Conservation (phyloP, 2,113 vertebrate genomes). For the Brachyhypopomus occidentalis region DNA sequence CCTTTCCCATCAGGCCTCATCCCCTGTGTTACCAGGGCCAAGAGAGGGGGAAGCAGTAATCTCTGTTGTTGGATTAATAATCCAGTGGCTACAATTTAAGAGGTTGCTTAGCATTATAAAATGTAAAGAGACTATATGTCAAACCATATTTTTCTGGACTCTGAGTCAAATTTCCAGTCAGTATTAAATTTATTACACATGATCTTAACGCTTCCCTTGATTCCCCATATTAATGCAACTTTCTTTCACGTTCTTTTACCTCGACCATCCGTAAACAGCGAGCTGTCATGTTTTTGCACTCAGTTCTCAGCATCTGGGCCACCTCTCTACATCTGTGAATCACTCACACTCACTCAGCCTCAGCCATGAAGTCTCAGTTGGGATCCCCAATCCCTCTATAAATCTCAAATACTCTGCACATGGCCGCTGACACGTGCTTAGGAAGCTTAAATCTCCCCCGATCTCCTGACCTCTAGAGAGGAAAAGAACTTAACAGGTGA, state of each 20-base stretch:
- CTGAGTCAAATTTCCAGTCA: not conserved
- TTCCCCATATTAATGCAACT: no score
- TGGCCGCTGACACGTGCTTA: not conserved
- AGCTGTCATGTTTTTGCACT: no score
- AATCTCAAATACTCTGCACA: not conserved
- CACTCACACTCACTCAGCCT: not conserved
- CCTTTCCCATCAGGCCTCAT: slow-evolving; percentile 11
- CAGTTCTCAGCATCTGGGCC: not conserved
- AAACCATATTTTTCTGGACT: not conserved
- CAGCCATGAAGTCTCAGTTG: not conserved
- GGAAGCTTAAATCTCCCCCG: not conserved
- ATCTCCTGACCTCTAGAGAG: slow-evolving; percentile 3
- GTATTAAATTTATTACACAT: not conserved
- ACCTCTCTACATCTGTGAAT: slow-evolving; percentile 16
- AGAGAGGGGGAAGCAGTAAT: not conserved
- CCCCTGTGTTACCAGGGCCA: not conserved
- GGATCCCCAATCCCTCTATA: slow-evolving; percentile 4
- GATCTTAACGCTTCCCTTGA: no score
- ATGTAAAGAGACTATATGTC: not conserved
- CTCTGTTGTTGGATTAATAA: no score
- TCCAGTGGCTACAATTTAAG: not conserved
- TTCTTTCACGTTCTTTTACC: not conserved
- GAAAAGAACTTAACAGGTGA: not conserved
- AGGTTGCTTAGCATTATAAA: not conserved
- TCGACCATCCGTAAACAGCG: no score